Evolutionary conservation across 1,140 invertebrate species (phyloP).

Genomic region (Spodoptera litura): DNA sequence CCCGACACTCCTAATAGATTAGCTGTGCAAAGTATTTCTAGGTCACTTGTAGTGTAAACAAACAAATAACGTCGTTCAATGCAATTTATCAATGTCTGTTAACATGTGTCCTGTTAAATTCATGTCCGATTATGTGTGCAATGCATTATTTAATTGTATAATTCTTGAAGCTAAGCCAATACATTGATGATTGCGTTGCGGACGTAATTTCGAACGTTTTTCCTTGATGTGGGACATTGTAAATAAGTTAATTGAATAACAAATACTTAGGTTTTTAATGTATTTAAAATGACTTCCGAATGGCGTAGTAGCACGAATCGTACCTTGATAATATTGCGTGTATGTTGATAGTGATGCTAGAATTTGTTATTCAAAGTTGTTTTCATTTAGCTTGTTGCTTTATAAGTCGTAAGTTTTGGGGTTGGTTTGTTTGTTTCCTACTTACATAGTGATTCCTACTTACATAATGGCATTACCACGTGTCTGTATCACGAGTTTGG

Average conservation of each 20-base stretch:
- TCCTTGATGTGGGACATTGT: constrained; percentile 4
- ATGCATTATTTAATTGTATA: constrained; percentile 8
- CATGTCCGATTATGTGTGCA: constrained; percentile 7
- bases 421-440: too few species aligned
- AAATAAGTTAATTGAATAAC: background rate
- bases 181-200: constrained; percentile 2
- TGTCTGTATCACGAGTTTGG: too few species aligned
- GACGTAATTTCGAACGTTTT: background rate
- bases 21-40: constrained; percentile 30
- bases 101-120: background rate
- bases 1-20: background rate
- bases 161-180: constrained; percentile 24
- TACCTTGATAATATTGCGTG: too few species aligned
- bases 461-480: too few species aligned
- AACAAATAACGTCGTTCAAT: constrained; percentile 3
- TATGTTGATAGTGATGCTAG: too few species aligned
- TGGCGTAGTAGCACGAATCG: too few species aligned
- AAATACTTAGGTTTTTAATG: background rate
- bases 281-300: background rate
- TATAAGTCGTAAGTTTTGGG: too few species aligned
- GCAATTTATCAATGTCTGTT: constrained; percentile 30
- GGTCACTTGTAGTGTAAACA: constrained; percentile 19
- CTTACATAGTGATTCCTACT: too few species aligned
- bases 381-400: too few species aligned
- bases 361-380: too few species aligned